These are phyloP conservation scores for Boloria selene DNA, from an alignment of 2,888 invertebrate genomes.

Conservation along the genomic window DNA sequence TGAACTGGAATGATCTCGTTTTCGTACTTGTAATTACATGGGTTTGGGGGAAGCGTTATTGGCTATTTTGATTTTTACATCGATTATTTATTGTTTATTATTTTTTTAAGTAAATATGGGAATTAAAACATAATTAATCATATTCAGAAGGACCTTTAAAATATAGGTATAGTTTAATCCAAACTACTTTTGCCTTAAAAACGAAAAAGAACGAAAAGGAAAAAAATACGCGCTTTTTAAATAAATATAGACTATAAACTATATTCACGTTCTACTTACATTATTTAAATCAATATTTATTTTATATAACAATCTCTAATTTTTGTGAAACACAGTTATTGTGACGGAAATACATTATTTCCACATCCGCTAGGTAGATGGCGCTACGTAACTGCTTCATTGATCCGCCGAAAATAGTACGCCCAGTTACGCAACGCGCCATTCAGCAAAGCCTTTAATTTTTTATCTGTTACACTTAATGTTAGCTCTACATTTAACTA, in stretches of 20 bases:
- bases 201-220: too few species aligned
- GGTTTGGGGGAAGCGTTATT: neutral
- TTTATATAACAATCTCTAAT: too few species aligned
- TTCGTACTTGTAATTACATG: constrained; percentile 20
- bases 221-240: too few species aligned
- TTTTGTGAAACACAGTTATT: neutral
- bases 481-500: constrained; percentile 12
- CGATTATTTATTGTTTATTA: too few species aligned
- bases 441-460: constrained; percentile 43
- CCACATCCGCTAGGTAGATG: constrained; percentile 53
- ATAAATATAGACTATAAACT: too few species aligned
- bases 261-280: neutral
- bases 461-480: constrained; percentile 28
- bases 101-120: too few species aligned
- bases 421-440: constrained; percentile 53
- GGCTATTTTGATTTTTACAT: constrained; percentile 3
- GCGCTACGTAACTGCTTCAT: constrained; percentile 57
- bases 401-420: constrained; percentile 70
- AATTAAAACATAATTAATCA: too few species aligned
- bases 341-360: neutral
- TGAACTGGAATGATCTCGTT: constrained; percentile 30
- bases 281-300: too few species aligned
- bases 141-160: too few species aligned
- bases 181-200: too few species aligned
- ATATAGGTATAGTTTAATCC: too few species aligned